A percentile compares a stretch with the other conserved stretches of the same genome.
These are phyloP conservation scores for Bujurquina vittata DNA, from an alignment of 2,113 vertebrate genomes.

Conservation along the genomic window DNA sequence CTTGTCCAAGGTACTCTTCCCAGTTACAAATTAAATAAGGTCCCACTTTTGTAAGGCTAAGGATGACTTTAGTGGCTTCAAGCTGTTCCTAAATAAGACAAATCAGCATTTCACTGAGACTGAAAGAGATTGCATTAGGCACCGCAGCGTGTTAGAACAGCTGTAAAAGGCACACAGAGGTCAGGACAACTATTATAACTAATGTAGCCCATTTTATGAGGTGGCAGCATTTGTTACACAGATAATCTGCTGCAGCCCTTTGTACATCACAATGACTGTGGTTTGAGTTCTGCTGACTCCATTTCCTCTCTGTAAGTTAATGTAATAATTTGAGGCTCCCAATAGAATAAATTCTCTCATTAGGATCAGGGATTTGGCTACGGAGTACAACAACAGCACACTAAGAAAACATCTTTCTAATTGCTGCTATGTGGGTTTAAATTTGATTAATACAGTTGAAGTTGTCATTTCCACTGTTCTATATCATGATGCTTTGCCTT, in stretches of 20 bases:
- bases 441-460: neutral
- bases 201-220: neutral
- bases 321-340: neutral
- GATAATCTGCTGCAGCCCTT: neutral
- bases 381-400: neutral
- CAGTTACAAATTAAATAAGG: neutral
- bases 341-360: neutral
- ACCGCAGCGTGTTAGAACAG: slow-evolving; percentile 2
- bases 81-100: slow-evolving; percentile 21
- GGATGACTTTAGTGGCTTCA: neutral
- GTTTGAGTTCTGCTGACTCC: neutral
- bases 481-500: neutral
- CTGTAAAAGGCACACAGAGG: slow-evolving; percentile 15
- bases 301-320: neutral
- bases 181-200: slow-evolving; percentile 12
- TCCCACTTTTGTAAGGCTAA: neutral
- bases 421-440: slow-evolving; percentile 4
- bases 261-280: neutral
- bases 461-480: neutral
- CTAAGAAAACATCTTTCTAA: neutral
- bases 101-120: slow-evolving; percentile 27
- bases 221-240: neutral
- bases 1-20: neutral
- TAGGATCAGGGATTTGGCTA: neutral
- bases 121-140: slow-evolving; percentile 21